phyloP scores from a whole-genome alignment of 2,888 invertebrate genomes.

The Drosophila helvetica region DNA sequence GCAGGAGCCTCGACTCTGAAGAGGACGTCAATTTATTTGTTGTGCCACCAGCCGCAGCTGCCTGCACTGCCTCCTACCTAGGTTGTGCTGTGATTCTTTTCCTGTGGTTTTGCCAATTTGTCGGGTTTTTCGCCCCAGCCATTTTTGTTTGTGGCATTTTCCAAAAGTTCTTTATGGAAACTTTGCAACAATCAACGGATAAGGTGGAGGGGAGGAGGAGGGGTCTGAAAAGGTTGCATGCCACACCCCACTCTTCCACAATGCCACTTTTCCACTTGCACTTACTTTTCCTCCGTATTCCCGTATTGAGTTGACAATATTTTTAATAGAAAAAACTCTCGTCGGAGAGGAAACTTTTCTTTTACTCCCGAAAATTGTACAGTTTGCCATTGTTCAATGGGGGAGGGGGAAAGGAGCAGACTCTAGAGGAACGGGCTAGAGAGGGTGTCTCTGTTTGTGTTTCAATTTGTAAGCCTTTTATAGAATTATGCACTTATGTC shows the following conservation, averaged over 20 bases:
- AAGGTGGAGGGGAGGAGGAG: too few species aligned
- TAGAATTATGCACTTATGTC: conserved; percentile 76
- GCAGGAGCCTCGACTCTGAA: background rate
- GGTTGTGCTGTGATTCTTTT: conserved; percentile 46
- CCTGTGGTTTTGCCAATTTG: conserved; percentile 72
- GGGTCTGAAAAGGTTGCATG: background rate
- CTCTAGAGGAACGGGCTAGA: background rate
- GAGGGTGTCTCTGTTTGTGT: conserved; percentile 59
- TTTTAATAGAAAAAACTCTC: conserved; percentile 77
- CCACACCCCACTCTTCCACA: background rate
- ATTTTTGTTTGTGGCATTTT: conserved; percentile 38
- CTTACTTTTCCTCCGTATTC: conserved; percentile 17
- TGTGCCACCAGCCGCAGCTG: conserved; percentile 70
- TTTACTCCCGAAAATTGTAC: conserved; percentile 55
- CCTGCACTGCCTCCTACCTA: conserved; percentile 33
- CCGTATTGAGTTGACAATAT: conserved; percentile 80
- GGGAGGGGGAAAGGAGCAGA: background rate
- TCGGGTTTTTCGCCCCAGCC: conserved; percentile 46
- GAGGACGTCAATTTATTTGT: conserved; percentile 75
- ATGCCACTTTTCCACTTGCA: conserved; percentile 21
- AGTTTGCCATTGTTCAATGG: conserved; percentile 45
- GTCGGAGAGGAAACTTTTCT: conserved; percentile 62
- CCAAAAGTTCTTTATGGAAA: conserved; percentile 75
- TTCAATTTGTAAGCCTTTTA: conserved; percentile 78
- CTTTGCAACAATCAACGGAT: conserved; percentile 74